Conservation (phyloP, 1,140 invertebrate genomes). For the Brachionus paranguensis region DNA sequence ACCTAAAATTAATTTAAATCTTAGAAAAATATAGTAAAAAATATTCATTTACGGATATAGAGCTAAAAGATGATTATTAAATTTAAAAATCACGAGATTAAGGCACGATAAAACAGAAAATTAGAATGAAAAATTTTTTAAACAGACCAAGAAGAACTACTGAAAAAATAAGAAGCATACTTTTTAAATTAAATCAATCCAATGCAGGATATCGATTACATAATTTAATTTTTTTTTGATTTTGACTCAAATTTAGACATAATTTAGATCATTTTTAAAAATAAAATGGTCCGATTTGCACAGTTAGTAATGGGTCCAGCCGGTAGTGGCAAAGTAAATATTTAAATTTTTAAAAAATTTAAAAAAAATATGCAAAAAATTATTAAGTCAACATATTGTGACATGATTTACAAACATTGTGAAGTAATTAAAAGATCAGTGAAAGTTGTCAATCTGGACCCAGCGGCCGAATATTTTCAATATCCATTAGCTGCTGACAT, state of each 20-base stretch:
- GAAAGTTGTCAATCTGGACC: slow-evolving; percentile 90
- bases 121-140: neutral
- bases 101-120: neutral
- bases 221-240: neutral
- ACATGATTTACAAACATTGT: slow-evolving; percentile 75
- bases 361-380: slow-evolving; percentile 48
- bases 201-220: neutral
- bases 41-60: neutral
- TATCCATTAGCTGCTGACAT: slow-evolving; percentile 83
- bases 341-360: neutral
- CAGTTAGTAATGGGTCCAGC: slow-evolving; percentile 90
- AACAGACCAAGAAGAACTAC: neutral
- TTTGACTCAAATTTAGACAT: neutral
- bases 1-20: neutral
- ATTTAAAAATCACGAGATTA: neutral
- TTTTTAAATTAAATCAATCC: neutral
- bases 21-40: neutral
- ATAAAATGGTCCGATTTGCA: slow-evolving; percentile 64
- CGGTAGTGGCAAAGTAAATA: slow-evolving; percentile 80
- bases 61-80: neutral
- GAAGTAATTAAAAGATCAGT: slow-evolving; percentile 67
- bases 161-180: neutral
- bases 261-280: neutral
- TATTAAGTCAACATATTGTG: slow-evolving; percentile 81
- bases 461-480: slow-evolving; percentile 89